Evolutionary conservation across 2,113 vertebrate genomes (phyloP), one percentile per base, ranked within the genome.

Genomic region (Pituophis catenifer): DNA sequence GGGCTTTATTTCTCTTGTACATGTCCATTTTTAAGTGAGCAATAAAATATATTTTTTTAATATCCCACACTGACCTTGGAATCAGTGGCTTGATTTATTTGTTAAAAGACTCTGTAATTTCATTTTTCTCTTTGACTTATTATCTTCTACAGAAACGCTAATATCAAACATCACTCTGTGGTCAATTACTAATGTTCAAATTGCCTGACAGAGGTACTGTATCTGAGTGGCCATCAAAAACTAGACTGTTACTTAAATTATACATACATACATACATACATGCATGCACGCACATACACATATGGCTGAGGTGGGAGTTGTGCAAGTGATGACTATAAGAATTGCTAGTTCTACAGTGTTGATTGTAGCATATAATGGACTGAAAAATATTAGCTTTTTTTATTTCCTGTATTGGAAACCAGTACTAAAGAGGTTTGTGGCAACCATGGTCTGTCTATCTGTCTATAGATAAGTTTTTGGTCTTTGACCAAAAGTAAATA

Each of bases 171-270:
- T 92, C 88, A 88, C 26, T 7, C 29, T 94, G n/a, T 57, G 19
- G 33, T 94, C 91, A 95, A 89, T 81, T 93, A 94, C 52, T 94
- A 52, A 62, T 50, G 38, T 48, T 86, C 70, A 75, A 33, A n/a
- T 75, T 17, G 70, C 70, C n/a, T 33, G 13, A 75, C 70, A 75
- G 15, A 75, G 6, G n/a, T 13, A 75, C 70, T 17, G n/a, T 33
- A 75, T 75, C 70, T 75, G 70, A 13, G n/a, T 33, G n/a, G n/a
- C 62, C 29, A 65, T 29, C 26, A 65, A 65, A 65, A n/a, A n/a
- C 62, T 4, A n/a, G 29, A 65, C 62, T 13, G 62, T 65, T 11
- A 65, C 11, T 65, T 29, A 65, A 65, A 65, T 65, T n/a, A 65
- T 53, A 53, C 52, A 10, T 53, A 53, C 52, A 53, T 53, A 11